These are phyloP conservation scores for Andrena fulva DNA, from an alignment of 2,888 invertebrate species.

Conservation along the genomic window DNA sequence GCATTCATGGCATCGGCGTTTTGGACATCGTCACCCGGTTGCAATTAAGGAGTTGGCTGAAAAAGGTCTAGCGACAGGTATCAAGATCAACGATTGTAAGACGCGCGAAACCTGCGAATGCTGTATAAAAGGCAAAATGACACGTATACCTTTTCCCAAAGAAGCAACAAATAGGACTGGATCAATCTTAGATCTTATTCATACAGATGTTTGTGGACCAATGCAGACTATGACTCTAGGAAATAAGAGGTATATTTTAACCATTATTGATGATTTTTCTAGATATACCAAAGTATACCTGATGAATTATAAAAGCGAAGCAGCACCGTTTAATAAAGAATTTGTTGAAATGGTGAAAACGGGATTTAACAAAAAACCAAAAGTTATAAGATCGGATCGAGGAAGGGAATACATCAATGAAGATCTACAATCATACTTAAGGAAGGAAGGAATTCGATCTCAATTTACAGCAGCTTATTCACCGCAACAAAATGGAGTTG, in stretches of 20 bases:
- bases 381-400: conserved; percentile 47
- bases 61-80: conserved; percentile 56
- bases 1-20: conserved; percentile 1
- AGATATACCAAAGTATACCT: too few species aligned
- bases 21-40: neutral
- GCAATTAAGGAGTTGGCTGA: neutral
- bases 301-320: too few species aligned
- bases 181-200: neutral
- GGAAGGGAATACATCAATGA: conserved; percentile 57
- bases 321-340: too few species aligned
- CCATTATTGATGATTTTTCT: too few species aligned
- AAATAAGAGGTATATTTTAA: too few species aligned
- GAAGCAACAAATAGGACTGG: neutral
- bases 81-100: conserved; percentile 34
- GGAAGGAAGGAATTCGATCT: neutral
- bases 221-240: too few species aligned
- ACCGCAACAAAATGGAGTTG: neutral
- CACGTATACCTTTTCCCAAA: neutral
- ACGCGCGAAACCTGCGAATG: too few species aligned
- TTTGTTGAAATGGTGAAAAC: neutral
- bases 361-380: conserved; percentile 16
- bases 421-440: conserved; percentile 2
- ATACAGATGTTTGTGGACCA: too few species aligned
- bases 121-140: too few species aligned
- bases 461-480: neutral